A percentile compares a stretch with the other conserved stretches of the same genome.
phyloP scores from a whole-genome alignment of 2,888 invertebrate genomes.

The Pocota personata region DNA sequence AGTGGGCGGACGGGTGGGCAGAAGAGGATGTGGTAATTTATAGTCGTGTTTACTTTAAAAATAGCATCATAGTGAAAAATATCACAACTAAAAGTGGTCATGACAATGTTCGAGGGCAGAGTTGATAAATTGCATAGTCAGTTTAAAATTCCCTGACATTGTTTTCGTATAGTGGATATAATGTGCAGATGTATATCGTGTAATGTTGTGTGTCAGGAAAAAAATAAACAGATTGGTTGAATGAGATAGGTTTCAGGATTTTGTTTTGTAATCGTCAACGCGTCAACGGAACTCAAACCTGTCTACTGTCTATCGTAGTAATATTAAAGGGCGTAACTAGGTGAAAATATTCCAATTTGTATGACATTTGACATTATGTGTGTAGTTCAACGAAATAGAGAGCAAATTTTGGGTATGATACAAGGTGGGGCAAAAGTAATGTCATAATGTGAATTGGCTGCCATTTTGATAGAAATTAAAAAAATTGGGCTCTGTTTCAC shows the following conservation, averaged over 20 bases:
- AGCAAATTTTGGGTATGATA: too few relatives aligned
- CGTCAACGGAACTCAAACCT: too few relatives aligned
- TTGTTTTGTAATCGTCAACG: too few relatives aligned
- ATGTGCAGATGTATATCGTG: conserved; percentile 27
- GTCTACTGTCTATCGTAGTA: too few relatives aligned
- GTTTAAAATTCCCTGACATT: conserved; percentile 2
- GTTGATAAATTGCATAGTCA: conserved; percentile 55
- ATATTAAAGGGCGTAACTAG: too few relatives aligned
- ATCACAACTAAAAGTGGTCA: conserved; percentile 41
- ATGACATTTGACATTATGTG: neutral
- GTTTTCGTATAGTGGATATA: neutral
- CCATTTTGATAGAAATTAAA: too few relatives aligned
- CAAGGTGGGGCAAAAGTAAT: too few relatives aligned
- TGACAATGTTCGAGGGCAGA: conserved; percentile 31
- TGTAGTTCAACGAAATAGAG: neutral
- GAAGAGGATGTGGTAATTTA: conserved; percentile 49
- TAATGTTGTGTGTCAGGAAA: conserved; percentile 31
- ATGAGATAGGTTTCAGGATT: neutral
- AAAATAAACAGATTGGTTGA: neutral
- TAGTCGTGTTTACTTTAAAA: conserved; percentile 65
- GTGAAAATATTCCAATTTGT: too few relatives aligned
- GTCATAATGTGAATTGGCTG: too few relatives aligned
- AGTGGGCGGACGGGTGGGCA: neutral
- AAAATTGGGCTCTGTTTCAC: too few relatives aligned
- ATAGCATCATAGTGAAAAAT: conserved; percentile 50